phyloP scores from a whole-genome alignment of 1,140 invertebrate species.

The Drosophila littoralis region DNA sequence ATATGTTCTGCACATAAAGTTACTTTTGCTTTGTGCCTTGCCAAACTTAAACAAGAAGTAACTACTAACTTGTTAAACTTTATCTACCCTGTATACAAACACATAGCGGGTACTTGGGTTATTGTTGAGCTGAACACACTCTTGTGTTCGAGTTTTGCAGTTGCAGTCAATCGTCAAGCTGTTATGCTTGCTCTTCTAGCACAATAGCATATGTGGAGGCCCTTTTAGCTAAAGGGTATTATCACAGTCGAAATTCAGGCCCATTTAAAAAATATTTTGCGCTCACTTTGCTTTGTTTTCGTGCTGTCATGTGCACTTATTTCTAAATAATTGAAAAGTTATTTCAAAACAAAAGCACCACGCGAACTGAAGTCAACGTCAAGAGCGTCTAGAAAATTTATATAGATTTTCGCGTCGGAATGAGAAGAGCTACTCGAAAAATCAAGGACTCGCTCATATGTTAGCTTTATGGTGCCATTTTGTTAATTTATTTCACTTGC shows the following conservation, averaged over 20 bases:
- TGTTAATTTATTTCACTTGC: constrained; percentile 82
- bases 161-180: background rate
- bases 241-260: constrained; percentile 4
- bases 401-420: constrained; percentile 36
- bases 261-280: constrained; percentile 11
- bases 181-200: too few relatives aligned
- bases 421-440: constrained; percentile 47
- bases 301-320: constrained; percentile 71
- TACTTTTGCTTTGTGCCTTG: constrained; percentile 47
- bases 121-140: background rate
- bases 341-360: constrained; percentile 45
- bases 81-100: constrained; percentile 8
- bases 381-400: constrained; percentile 55
- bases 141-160: background rate
- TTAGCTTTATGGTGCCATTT: constrained; percentile 81
- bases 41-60: constrained; percentile 42
- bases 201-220: too few relatives aligned
- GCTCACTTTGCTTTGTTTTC: constrained; percentile 45
- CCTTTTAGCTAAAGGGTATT: constrained; percentile 17
- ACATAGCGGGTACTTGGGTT: background rate
- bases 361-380: constrained; percentile 10
- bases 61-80: constrained; percentile 9
- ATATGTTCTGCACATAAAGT: constrained; percentile 49
- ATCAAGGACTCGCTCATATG: constrained; percentile 78
- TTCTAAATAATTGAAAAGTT: constrained; percentile 81